Base-by-base conservation (phyloP, 2,797 vertebrate species). In the Emys orbicularis region DNA sequence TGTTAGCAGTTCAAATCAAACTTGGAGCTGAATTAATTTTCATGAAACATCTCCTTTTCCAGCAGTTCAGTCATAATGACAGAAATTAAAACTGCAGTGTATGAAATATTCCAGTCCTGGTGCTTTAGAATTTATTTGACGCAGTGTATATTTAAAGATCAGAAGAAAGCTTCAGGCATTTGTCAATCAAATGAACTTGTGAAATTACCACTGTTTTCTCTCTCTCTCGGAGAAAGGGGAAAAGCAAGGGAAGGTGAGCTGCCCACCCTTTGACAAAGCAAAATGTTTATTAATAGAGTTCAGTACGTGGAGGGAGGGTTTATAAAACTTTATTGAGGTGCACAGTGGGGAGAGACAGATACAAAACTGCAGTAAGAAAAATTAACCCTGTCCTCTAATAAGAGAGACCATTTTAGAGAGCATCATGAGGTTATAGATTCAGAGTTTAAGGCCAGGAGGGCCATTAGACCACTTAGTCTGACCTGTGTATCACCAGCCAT, bases 121-220 rank as follows among this genome's bases (percentile, higher is more conserved):
- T 89, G 85, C 21, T 90, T 84, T 92, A 95, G 81, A 68, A 91
- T 96, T 97, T 96, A 93, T 94, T 97, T 94, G 84, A 95, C 81
- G 95, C 25, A 79, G 25, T 90, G 81, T 87, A 81, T 68, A 86
- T 94, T 97, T 94, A 96, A 97, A 97, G 74, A 97, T 94, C 92
- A 96, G 91, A 37, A 88, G 94, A 92, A 96, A 95, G 92, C 93
- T 89, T 90, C 90, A 92, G 94, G 92, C 92, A 89, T 44, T 90
- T 90, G 83, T 93, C 93, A 93, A 72, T 96, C 90, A 94, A 87
- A 96, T 88, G 68, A 93, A 94, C 61, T 87, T 80, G 27, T 76
- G 87, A 93, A 90, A 94, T 89, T 87, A 61, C 12, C 74, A 4
- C 31, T 82, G 61, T 37, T 95, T 50, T 88, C 50, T 53, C 92